A percentile compares a stretch with the other conserved stretches of the same genome.
Evolutionary conservation across 2,113 vertebrate species (phyloP).

Genomic region (Fregetta grallaria): DNA sequence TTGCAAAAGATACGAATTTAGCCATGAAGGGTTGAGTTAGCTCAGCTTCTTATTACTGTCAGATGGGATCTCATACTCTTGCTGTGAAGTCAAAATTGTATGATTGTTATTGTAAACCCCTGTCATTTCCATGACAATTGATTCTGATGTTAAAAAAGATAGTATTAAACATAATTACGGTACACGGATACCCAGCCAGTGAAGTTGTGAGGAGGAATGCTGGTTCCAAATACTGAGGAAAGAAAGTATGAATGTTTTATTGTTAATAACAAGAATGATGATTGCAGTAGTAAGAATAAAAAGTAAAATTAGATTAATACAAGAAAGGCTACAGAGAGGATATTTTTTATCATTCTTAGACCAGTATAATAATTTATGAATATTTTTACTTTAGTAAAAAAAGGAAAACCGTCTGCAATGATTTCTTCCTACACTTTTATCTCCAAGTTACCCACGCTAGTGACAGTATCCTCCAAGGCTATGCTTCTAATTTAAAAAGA

Average conservation of each 20-base stretch:
- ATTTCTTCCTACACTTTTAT: neutral
- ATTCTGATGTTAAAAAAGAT: slow-evolving; percentile 41
- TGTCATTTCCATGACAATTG: slow-evolving; percentile 59
- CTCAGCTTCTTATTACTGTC: slow-evolving; percentile 26
- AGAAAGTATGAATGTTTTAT: neutral
- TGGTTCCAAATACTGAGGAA: slow-evolving; percentile 2
- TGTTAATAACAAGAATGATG: neutral
- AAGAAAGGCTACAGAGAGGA: neutral
- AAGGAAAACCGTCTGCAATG: slow-evolving; percentile 28
- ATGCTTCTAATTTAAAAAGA: slow-evolving; percentile 77
- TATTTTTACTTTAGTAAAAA: slow-evolving; percentile 15
- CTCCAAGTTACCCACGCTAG: neutral
- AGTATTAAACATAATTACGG: slow-evolving; percentile 30
- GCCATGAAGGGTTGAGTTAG: neutral
- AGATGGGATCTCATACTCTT: slow-evolving; percentile 4
- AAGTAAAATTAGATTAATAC: slow-evolving; percentile 16
- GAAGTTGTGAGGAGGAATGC: neutral
- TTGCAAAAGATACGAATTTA: neutral
- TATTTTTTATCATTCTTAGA: neutral
- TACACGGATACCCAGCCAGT: slow-evolving; percentile 1
- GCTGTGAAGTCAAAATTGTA: slow-evolving; percentile 27
- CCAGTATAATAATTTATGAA: neutral
- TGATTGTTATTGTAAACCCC: slow-evolving; percentile 39
- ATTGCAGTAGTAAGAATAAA: neutral
- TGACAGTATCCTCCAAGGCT: slow-evolving; percentile 64